Base-by-base conservation (phyloP, 2,888 invertebrate species). In the Serripes groenlandicus region DNA sequence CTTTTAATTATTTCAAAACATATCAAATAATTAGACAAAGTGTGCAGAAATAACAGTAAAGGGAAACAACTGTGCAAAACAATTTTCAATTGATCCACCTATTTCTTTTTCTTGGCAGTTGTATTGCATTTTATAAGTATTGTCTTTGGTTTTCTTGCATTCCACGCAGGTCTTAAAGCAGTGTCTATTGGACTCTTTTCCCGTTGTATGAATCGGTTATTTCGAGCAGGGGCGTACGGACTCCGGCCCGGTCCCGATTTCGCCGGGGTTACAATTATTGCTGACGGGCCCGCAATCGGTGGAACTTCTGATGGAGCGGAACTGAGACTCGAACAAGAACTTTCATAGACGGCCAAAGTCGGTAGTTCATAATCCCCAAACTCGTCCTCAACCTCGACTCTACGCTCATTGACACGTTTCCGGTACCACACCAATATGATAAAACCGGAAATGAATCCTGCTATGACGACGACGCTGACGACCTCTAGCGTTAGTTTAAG, bases 131-230 rank as follows among this genome's bases (percentile, higher is more conserved):
- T 54, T 18, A 70, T 52, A 18, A 60, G 34, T 34, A 70, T 82
- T 11, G 64, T 64, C 35, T 70, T 76, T 34, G 79, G 81, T 35
- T 79, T 23, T 3, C 81, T 78, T 0, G 77, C 85, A 68, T 85
- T 85, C 85, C 85, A 85, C 3, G 76, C 74, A 3, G 85, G 85
- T 30, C 85, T 60, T 23, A 71, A 54, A 26, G 54, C 79, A 0
- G 82, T 70, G 30, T 85, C 82, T 15, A 85, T 37, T 3, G 85
- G 85, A 52, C 76, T 42, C 74, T 64, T 37, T 26, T 66, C 66
- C n/a, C 52, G 68, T 35, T 30, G 28, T 28, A 66, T 66, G 26
- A 66, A 66, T 5, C 23, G 37, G n/a, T 66, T 66, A 66, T 66
- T 66, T 66, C 66, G 37, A 7, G 42, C 66, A 26, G 66, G 23